Evolutionary conservation across 2,797 vertebrate species (phyloP), one percentile per base, ranked within the genome.

Genomic region (Pangasius macronema): DNA sequence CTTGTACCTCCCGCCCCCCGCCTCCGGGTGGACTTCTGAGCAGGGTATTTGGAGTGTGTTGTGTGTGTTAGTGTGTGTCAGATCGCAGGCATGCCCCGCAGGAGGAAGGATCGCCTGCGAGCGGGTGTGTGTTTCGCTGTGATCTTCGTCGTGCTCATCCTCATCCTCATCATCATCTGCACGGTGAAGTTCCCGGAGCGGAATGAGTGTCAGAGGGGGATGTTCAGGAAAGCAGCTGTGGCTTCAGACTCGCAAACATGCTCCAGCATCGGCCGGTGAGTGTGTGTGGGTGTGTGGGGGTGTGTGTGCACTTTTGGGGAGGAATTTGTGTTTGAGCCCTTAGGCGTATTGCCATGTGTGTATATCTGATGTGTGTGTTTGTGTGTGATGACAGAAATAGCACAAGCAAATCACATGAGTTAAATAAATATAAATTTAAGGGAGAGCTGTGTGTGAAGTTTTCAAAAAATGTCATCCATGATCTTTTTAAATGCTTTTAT

Each of bases 201-300:
- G 42, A 9, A 36, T 2, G 46, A 70, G 65, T 83, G 82, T 27
- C 5, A 36, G 63, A 7, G 6, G 1, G 82, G 82, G 18, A 70
- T 27, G n/a, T 83, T 53, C 82, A 70, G 63, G n/a, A 70, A 20
- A 24, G 82, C 82, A 36, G 82, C 65, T 33, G 82, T 83, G 82
- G 82, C 82, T 36, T 11, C 82, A 53, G 82, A 83, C 82, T 83
- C 82, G 0, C 46, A 24, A 14, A 83, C 30, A 13, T 83, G 82
- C 65, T 83, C 82, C 82, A 36, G 0, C 9, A 83, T 83, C 30
- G 82, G 82, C 18, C 63, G 82, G 82, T 83, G n/a, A 70, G 82
- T 46, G 42, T 30, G 61, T 20, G 61, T n/a, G 39, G n/a, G 59
- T 33, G 57, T 18, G 59, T n/a, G 57, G 46, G 24, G 3, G 59